These are phyloP conservation scores for Drosophila anomelani DNA, from an alignment of 2,888 invertebrate species.

Conservation along the genomic window DNA sequence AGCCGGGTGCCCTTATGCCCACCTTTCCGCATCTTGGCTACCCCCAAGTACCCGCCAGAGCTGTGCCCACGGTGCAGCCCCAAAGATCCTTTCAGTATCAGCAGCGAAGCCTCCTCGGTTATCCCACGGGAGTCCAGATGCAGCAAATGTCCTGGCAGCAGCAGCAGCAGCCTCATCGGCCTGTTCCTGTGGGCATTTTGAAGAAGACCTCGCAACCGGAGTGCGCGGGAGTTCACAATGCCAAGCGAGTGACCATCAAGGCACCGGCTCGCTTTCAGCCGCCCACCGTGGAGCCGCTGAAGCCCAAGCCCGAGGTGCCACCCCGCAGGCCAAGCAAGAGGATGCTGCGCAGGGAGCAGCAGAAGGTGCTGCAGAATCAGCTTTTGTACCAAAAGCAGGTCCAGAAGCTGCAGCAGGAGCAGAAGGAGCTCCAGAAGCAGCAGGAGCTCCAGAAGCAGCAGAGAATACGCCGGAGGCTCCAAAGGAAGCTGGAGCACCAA, in stretches of 20 bases:
- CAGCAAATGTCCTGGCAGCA: constrained; percentile 4
- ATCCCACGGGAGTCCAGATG: background rate
- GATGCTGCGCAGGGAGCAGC: constrained; percentile 3
- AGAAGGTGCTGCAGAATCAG: constrained; percentile 5
- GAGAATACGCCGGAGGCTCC: background rate
- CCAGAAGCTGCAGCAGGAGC: background rate
- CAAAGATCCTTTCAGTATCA: background rate
- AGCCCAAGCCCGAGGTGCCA: constrained; percentile 2
- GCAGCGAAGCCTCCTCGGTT: background rate
- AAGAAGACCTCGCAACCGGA: background rate
- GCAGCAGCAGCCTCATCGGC: constrained; percentile 19
- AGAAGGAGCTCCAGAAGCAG: background rate
- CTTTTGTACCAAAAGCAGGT: background rate
- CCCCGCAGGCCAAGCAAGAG: background rate
- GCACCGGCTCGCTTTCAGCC: background rate
- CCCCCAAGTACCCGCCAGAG: background rate
- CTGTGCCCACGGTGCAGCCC: background rate
- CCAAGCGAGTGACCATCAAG: constrained; percentile 21
- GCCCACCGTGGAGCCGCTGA: background rate
- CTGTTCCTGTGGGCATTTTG: constrained; percentile 9
- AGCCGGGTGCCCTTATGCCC: constrained; percentile 3
- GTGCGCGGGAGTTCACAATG: background rate
- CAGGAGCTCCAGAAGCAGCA: constrained; percentile 3
- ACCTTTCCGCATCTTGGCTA: constrained; percentile 3
- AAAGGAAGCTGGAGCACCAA: background rate